A percentile compares a stretch with the other conserved stretches of the same genome.
Conservation (phyloP, 2,888 invertebrate species). For the Hymenopus coronatus region DNA sequence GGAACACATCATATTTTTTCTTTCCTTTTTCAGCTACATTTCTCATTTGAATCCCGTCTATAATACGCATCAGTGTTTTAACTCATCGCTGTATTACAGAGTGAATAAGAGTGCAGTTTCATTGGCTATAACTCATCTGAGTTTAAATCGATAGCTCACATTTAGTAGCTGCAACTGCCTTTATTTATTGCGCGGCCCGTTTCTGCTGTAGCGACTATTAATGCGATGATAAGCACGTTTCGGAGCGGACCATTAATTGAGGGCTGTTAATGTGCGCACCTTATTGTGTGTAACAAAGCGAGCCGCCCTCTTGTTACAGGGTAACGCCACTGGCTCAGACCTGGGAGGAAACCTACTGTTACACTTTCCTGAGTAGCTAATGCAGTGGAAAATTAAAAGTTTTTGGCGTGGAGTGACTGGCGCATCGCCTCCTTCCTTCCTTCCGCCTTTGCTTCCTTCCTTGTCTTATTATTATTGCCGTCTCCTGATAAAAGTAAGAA, state of each 20-base stretch:
- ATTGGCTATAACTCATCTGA: too few species aligned
- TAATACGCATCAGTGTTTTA: too few species aligned
- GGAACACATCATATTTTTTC: too few species aligned
- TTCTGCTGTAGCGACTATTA: neutral
- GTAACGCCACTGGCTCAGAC: neutral
- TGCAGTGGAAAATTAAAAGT: neutral
- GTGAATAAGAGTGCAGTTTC: too few species aligned
- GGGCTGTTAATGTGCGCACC: neutral
- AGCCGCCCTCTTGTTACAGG: neutral
- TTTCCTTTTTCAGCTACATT: too few species aligned
- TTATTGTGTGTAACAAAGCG: neutral
- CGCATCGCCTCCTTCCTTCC: neutral
- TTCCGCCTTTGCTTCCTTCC: neutral
- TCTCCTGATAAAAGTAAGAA: neutral
- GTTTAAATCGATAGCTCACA: neutral
- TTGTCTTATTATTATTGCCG: neutral
- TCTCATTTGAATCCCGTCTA: too few species aligned
- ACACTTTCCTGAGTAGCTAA: neutral
- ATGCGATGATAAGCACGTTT: neutral
- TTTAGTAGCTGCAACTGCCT: neutral
- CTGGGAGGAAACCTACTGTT: neutral
- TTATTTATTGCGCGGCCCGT: neutral
- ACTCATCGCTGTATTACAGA: too few species aligned
- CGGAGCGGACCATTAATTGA: neutral
- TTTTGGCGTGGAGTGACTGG: neutral